Percentiles rank a stretch among this genome's conserved stretches.
phyloP scores from a whole-genome alignment of 2,797 vertebrate genomes.

The Gobionotothen gibberifrons region DNA sequence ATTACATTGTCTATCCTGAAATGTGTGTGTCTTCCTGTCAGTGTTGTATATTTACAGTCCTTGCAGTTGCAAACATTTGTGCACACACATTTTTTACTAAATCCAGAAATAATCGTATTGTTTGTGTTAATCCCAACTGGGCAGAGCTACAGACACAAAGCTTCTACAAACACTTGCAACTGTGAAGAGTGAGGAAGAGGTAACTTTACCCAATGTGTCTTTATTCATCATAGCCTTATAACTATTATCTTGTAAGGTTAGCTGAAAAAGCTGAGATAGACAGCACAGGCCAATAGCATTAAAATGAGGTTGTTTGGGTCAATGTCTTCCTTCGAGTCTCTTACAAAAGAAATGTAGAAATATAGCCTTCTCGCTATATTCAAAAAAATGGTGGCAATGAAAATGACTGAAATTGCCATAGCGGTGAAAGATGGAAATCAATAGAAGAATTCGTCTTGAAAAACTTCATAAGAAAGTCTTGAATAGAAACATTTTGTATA shows the following conservation, averaged over 20 bases:
- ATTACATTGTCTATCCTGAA: slow-evolving; percentile 27
- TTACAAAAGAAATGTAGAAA: not conserved
- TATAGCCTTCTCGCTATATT: not conserved
- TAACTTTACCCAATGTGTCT: slow-evolving; percentile 1
- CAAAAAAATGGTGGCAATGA: too few species aligned
- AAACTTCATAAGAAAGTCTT: not conserved
- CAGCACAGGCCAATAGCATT: not conserved
- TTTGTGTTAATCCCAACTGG: slow-evolving; percentile 58
- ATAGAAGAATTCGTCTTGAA: not conserved
- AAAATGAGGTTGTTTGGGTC: too few species aligned
- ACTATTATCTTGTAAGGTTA: slow-evolving; percentile 21
- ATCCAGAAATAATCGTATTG: slow-evolving; percentile 53
- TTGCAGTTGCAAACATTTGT: slow-evolving; percentile 35
- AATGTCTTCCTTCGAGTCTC: too few species aligned
- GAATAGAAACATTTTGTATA: not conserved
- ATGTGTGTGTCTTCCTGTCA: slow-evolving; percentile 24
- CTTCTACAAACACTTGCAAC: slow-evolving; percentile 19
- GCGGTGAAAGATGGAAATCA: not conserved
- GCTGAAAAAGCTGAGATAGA: not conserved
- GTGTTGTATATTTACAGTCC: slow-evolving; percentile 37
- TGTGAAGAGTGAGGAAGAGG: not conserved
- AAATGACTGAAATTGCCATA: not conserved
- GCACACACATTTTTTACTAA: slow-evolving; percentile 28
- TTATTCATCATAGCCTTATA: not conserved
- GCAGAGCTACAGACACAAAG: slow-evolving; percentile 44